A percentile compares a stretch with the other conserved stretches of the same genome.
Conservation (phyloP, 2,113 vertebrate species). For the Engraulis encrasicolus region DNA sequence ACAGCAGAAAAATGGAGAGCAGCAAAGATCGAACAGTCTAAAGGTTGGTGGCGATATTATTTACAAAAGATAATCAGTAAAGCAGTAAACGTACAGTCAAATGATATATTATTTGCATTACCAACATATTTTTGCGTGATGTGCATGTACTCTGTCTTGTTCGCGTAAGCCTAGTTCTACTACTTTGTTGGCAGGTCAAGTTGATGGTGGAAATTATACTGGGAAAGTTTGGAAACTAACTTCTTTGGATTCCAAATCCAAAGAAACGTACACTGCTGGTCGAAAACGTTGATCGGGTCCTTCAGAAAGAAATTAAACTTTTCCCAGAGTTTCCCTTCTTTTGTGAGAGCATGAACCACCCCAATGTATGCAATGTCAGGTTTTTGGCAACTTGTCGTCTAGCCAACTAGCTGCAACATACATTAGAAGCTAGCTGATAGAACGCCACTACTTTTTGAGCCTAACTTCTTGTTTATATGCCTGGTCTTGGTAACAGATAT, state of each 20-base stretch:
- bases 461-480: not conserved
- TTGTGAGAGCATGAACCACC: not conserved
- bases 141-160: constrained; percentile 23
- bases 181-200: constrained; percentile 18
- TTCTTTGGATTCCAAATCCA: not conserved
- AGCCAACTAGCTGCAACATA: not conserved
- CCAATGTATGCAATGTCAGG: not conserved
- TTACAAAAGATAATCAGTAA: constrained; percentile 49
- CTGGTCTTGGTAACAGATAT: not conserved
- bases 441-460: not conserved
- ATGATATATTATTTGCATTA: not conserved
- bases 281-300: not conserved
- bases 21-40: constrained; percentile 65
- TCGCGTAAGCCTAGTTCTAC: too few species aligned
- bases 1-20: constrained; percentile 73
- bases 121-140: not conserved
- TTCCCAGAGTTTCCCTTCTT: not conserved
- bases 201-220: constrained; percentile 4
- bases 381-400: not conserved
- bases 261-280: not conserved
- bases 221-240: constrained; percentile 13
- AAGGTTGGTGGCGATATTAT: constrained; percentile 65
- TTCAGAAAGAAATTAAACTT: not conserved
- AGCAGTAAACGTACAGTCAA: constrained; percentile 32
- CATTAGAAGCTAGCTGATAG: not conserved